Conservation (phyloP, 1,140 invertebrate genomes). For the Oncopeltus fasciatus region DNA sequence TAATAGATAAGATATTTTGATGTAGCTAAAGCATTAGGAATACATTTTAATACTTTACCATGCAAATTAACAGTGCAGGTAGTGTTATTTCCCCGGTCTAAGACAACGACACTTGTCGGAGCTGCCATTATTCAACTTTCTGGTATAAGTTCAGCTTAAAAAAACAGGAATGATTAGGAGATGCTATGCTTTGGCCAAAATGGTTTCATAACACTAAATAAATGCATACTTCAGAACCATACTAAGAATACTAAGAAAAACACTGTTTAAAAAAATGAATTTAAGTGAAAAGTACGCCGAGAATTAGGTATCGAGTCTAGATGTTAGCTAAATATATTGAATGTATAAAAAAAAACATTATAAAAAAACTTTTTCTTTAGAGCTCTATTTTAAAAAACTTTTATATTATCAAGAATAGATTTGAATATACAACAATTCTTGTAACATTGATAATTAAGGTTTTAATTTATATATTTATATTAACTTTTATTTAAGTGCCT, state of each 20-base stretch:
- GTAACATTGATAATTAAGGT: too few relatives aligned
- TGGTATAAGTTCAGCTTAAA: not conserved
- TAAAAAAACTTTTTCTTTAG: too few relatives aligned
- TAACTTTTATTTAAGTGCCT: too few relatives aligned
- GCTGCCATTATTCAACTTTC: constrained; percentile 1
- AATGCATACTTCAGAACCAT: not conserved
- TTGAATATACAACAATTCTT: too few relatives aligned
- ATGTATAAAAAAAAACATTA: not conserved
- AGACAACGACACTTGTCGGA: constrained; percentile 59
- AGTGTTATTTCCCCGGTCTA: constrained; percentile 84
- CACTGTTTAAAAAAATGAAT: not conserved
- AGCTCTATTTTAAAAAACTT: too few relatives aligned
- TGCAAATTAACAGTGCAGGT: constrained; percentile 86
- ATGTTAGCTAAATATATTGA: not conserved
- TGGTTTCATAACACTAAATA: not conserved
- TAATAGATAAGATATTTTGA: too few relatives aligned
- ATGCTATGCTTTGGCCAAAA: not conserved
- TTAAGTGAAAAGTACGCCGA: constrained; percentile 1
- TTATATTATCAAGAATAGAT: too few relatives aligned
- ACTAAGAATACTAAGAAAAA: not conserved
- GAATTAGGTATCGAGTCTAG: not conserved
- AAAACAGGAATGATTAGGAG: not conserved
- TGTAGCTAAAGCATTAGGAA: too few relatives aligned
- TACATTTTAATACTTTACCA: constrained; percentile 30
- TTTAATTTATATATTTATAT: too few relatives aligned